Evolutionary conservation across 2,888 invertebrate species (phyloP).

Genomic region (Euspilapteryx auroguttella): DNA sequence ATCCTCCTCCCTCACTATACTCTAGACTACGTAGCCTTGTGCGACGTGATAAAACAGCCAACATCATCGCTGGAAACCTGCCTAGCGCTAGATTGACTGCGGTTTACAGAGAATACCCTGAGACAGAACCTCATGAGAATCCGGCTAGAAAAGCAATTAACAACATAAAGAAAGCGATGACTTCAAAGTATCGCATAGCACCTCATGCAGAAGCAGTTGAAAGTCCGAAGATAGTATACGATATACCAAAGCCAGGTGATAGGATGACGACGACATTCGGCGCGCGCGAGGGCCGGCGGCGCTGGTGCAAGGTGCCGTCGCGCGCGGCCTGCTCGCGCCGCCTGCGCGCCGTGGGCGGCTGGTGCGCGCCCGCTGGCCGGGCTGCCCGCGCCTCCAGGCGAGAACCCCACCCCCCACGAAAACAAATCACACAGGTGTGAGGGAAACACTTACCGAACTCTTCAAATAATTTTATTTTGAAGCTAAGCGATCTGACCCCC

Average conservation of each 20-base stretch:
- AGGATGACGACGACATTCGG: slow-evolving; percentile 47
- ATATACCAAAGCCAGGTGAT: slow-evolving; percentile 41
- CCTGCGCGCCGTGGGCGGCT: slow-evolving; percentile 24
- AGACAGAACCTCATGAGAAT: slow-evolving; percentile 22
- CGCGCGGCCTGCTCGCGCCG: slow-evolving; percentile 22
- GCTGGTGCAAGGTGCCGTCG: slow-evolving; percentile 33
- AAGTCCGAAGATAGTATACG: slow-evolving; percentile 47
- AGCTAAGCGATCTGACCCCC: too few species aligned
- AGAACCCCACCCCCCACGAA: slow-evolving; percentile 26
- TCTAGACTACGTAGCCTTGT: slow-evolving; percentile 22
- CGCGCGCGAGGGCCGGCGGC: slow-evolving; percentile 23
- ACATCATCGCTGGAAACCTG: slow-evolving; percentile 14
- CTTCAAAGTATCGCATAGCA: slow-evolving; percentile 37
- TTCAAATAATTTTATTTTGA: too few species aligned
- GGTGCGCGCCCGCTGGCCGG: slow-evolving; percentile 24
- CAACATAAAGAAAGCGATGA: slow-evolving; percentile 35
- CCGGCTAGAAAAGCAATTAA: slow-evolving; percentile 26
- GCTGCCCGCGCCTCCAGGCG: slow-evolving; percentile 29
- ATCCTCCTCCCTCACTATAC: slow-evolving; percentile 29
- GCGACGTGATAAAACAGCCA: slow-evolving; percentile 18
- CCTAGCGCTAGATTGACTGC: slow-evolving; percentile 29
- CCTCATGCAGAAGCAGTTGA: slow-evolving; percentile 31
- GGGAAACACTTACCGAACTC: slow-evolving; percentile 9
- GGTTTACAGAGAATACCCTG: slow-evolving; percentile 28
- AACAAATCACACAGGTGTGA: slow-evolving; percentile 57